phyloP scores from a whole-genome alignment of 2,888 invertebrate species.

The Steromphala cineraria region DNA sequence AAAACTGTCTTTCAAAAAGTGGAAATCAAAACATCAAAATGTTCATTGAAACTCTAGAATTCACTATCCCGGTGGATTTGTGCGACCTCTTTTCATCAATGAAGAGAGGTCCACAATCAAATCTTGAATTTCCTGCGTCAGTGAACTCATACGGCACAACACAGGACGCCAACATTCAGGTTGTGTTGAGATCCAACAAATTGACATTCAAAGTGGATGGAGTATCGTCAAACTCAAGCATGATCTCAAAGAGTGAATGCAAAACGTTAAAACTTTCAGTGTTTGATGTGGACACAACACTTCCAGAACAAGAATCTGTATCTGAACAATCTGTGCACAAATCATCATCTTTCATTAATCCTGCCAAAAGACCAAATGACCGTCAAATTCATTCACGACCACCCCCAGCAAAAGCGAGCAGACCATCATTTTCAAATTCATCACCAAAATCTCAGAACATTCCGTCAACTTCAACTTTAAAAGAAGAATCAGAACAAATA shows the following conservation, averaged over 20 bases:
- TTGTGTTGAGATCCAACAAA: background rate
- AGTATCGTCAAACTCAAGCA: background rate
- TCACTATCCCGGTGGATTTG: background rate
- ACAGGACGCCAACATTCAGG: background rate
- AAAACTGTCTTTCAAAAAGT: too few relatives aligned
- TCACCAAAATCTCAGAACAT: background rate
- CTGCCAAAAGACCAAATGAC: background rate
- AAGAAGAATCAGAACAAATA: background rate
- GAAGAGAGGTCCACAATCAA: background rate
- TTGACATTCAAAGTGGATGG: conserved; percentile 3
- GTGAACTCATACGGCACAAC: conserved; percentile 1
- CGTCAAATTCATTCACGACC: background rate
- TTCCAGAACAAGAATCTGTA: background rate
- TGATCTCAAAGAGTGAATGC: conserved; percentile 1
- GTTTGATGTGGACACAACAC: background rate
- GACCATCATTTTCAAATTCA: background rate
- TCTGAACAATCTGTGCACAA: background rate
- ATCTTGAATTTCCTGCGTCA: background rate
- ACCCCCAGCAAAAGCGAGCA: background rate
- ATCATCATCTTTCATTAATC: background rate
- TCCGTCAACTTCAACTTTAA: background rate
- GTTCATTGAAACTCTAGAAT: background rate
- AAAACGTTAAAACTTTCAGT: background rate
- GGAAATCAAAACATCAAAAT: background rate
- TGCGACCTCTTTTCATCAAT: background rate